A percentile compares a stretch with the other conserved stretches of the same genome.
Evolutionary conservation across 1,140 invertebrate genomes (phyloP).

Genomic region (Lordiphosa clarofinis): DNA sequence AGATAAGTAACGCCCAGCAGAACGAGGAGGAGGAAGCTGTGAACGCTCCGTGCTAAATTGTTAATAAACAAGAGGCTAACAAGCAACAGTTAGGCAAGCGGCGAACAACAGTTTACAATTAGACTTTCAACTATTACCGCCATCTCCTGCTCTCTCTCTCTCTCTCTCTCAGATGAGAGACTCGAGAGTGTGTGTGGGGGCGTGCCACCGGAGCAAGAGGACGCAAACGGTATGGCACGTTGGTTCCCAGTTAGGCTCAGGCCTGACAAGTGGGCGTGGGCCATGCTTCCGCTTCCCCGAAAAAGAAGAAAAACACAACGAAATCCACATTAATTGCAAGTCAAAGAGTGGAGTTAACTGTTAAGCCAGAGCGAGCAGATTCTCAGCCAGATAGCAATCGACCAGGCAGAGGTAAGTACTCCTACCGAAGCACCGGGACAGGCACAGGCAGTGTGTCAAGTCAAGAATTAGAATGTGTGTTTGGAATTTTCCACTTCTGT

Average conservation of each 20-base stretch:
- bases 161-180: slow-evolving; percentile 4
- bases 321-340: slow-evolving; percentile 58
- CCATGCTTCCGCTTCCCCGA: slow-evolving; percentile 71
- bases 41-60: slow-evolving; percentile 65
- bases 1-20: slow-evolving; percentile 57
- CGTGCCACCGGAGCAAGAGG: slow-evolving; percentile 21
- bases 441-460: slow-evolving; percentile 56
- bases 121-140: slow-evolving; percentile 71
- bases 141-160: slow-evolving; percentile 31
- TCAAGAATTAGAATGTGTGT: slow-evolving; percentile 73
- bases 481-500: slow-evolving; percentile 55
- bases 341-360: slow-evolving; percentile 48
- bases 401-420: slow-evolving; percentile 1
- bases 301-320: slow-evolving; percentile 25
- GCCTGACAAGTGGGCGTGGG: slow-evolving; percentile 68
- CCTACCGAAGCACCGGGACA: background rate
- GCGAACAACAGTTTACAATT: slow-evolving; percentile 74
- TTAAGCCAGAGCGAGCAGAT: slow-evolving; percentile 28
- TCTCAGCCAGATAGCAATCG: slow-evolving; percentile 15
- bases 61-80: slow-evolving; percentile 74
- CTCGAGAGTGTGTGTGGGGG: slow-evolving; percentile 31
- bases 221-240: slow-evolving; percentile 22
- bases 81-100: slow-evolving; percentile 66
- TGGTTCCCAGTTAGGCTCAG: slow-evolving; percentile 34
- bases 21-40: slow-evolving; percentile 25